phyloP scores from a whole-genome alignment of 2,888 invertebrate species.

The Drosophila imparisetae region DNA sequence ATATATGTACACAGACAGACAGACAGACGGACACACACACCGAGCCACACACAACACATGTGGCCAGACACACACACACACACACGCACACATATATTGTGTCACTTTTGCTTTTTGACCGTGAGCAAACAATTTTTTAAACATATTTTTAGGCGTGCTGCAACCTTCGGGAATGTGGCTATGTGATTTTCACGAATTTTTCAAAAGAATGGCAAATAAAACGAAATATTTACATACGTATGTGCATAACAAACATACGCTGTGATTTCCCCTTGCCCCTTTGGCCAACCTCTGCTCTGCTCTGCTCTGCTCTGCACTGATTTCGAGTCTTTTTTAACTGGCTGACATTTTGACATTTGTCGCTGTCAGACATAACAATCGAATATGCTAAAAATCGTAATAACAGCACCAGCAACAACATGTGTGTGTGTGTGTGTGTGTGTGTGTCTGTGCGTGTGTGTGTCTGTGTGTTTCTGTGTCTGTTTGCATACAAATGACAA shows the following conservation, averaged over 20 bases:
- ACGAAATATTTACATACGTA: slow-evolving; percentile 16
- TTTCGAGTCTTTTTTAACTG: slow-evolving; percentile 46
- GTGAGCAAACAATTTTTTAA: slow-evolving; percentile 37
- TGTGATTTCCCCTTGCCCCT: slow-evolving; percentile 3
- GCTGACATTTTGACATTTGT: slow-evolving; percentile 72
- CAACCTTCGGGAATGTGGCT: slow-evolving; percentile 25
- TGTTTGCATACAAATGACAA: slow-evolving; percentile 40
- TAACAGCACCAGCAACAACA: slow-evolving; percentile 37
- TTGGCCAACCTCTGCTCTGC: neutral
- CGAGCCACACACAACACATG: neutral
- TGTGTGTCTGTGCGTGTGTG: neutral
- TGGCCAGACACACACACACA: slow-evolving; percentile 3
- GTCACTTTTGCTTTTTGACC: slow-evolving; percentile 57
- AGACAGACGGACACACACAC: neutral
- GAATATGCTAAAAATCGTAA: slow-evolving; percentile 66
- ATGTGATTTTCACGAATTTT: slow-evolving; percentile 23
- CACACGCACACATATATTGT: neutral
- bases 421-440: neutral
- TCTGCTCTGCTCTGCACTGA: slow-evolving; percentile 7
- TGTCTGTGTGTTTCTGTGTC: neutral
- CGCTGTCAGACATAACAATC: slow-evolving; percentile 75
- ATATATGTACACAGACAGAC: slow-evolving; percentile 2
- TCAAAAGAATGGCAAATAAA: slow-evolving; percentile 31
- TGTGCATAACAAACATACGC: slow-evolving; percentile 25
- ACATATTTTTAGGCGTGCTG: slow-evolving; percentile 63